Percentiles rank a stretch among this genome's conserved stretches.
These are phyloP conservation scores for Prochilodus magdalenae DNA, from an alignment of 2,113 vertebrate species.

Conservation along the genomic window DNA sequence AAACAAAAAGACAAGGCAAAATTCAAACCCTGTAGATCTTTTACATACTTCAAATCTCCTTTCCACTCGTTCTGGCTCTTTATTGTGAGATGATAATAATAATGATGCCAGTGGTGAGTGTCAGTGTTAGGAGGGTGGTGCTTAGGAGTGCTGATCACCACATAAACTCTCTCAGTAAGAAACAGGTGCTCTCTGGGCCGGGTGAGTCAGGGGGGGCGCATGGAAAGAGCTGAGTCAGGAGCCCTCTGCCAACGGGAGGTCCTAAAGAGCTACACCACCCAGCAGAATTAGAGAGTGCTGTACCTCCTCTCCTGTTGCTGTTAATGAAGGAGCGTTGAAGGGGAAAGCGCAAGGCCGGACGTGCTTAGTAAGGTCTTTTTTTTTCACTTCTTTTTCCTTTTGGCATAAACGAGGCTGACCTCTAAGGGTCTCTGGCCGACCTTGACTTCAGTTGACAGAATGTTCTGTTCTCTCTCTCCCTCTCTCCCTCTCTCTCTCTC, in stretches of 20 bases:
- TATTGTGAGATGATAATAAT: slow-evolving; percentile 17
- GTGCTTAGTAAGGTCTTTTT: slow-evolving; percentile 30
- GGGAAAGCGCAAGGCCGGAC: slow-evolving; percentile 22
- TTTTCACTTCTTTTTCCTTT: not conserved
- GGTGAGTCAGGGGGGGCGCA: slow-evolving; percentile 11
- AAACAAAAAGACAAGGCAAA: too few species aligned
- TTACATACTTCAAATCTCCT: too few species aligned
- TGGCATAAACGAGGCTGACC: not conserved
- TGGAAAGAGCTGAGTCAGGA: slow-evolving; percentile 47
- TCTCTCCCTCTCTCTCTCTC: not conserved
- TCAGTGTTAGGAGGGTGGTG: slow-evolving; percentile 1
- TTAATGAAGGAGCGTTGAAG: slow-evolving; percentile 50
- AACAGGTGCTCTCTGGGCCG: slow-evolving; percentile 45
- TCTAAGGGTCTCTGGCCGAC: slow-evolving; percentile 4
- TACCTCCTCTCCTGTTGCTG: slow-evolving; percentile 25
- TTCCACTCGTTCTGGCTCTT: slow-evolving; percentile 18
- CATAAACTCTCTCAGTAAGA: slow-evolving; percentile 38
- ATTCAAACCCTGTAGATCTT: not conserved
- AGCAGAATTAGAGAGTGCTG: slow-evolving; percentile 37
- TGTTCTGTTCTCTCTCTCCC: slow-evolving; percentile 2
- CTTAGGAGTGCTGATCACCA: slow-evolving; percentile 39
- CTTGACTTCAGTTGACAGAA: slow-evolving; percentile 21
- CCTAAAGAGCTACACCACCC: slow-evolving; percentile 31
- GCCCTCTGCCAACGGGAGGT: slow-evolving; percentile 26
- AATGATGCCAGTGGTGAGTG: not conserved